Percentiles rank a stretch among this genome's conserved stretches.
These are phyloP conservation scores for Myxocyprinus asiaticus DNA, from an alignment of 2,113 vertebrate species.

Conservation along the genomic window DNA sequence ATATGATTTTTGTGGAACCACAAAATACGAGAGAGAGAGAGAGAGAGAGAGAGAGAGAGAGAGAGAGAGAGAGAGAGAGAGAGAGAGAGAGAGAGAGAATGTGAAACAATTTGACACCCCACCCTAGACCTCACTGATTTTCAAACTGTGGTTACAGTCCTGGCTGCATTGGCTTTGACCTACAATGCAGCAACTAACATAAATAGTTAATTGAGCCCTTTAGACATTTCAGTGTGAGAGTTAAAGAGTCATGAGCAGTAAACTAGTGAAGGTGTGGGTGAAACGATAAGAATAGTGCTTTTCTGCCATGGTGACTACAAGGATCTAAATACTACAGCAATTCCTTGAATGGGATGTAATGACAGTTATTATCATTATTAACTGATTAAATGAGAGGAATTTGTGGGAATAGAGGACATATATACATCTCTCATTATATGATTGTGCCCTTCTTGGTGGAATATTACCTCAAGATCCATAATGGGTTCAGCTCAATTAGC, in stretches of 20 bases:
- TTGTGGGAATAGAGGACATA: constrained; percentile 22
- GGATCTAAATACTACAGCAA: background rate
- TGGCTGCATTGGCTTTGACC: background rate
- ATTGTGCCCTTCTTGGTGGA: constrained; percentile 64
- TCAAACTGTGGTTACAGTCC: no score
- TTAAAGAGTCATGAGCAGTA: background rate
- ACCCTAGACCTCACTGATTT: no score
- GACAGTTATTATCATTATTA: constrained; percentile 12
- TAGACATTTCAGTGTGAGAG: constrained; percentile 10
- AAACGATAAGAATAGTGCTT: constrained; percentile 6
- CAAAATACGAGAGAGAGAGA: no score
- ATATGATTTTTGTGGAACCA: no score
- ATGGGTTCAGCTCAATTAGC: constrained; percentile 89
- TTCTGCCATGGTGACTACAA: background rate
- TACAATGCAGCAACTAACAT: constrained; percentile 2
- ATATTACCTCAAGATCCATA: constrained; percentile 74
- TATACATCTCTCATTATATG: constrained; percentile 11
- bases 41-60: no score
- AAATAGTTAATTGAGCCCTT: constrained; percentile 5
- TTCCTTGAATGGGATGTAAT: constrained; percentile 31
- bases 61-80: no score
- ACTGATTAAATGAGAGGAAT: constrained; percentile 37
- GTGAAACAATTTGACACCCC: no score
- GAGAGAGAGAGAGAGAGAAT: no score
- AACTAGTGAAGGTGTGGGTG: background rate